These are phyloP conservation scores for Himalopsyche anomala DNA, from an alignment of 2,888 invertebrate genomes.

Conservation along the genomic window DNA sequence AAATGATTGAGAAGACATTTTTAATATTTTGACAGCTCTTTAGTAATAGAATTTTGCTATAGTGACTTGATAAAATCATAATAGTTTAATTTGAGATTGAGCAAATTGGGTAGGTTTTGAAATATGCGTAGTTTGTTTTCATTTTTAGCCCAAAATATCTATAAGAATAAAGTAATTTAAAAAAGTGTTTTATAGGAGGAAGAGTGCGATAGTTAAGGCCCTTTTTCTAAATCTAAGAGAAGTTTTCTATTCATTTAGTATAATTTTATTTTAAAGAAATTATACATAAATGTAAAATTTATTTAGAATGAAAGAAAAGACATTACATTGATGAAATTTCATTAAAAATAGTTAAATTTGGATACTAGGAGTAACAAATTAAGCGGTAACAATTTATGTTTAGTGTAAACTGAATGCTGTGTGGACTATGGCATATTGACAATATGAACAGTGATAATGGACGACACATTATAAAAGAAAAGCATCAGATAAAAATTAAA, in stretches of 20 bases:
- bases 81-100: not conserved
- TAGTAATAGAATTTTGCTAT: not conserved
- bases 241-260: not conserved
- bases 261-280: not conserved
- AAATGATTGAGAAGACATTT: not conserved
- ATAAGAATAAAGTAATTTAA: not conserved
- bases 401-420: too few relatives aligned
- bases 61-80: not conserved
- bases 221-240: conserved; percentile 33
- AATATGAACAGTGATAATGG: too few relatives aligned
- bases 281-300: not conserved
- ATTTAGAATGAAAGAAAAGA: not conserved
- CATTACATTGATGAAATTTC: not conserved
- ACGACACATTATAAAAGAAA: too few relatives aligned
- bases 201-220: conserved; percentile 39
- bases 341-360: not conserved
- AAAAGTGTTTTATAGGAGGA: conserved; percentile 21
- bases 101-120: not conserved
- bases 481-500: too few relatives aligned
- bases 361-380: too few relatives aligned
- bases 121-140: not conserved
- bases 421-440: too few relatives aligned
- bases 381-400: too few relatives aligned
- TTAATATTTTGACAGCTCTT: not conserved
- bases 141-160: conserved; percentile 2